These are phyloP conservation scores for Turnix velox DNA, from an alignment of 2,113 vertebrate species.

Conservation along the genomic window DNA sequence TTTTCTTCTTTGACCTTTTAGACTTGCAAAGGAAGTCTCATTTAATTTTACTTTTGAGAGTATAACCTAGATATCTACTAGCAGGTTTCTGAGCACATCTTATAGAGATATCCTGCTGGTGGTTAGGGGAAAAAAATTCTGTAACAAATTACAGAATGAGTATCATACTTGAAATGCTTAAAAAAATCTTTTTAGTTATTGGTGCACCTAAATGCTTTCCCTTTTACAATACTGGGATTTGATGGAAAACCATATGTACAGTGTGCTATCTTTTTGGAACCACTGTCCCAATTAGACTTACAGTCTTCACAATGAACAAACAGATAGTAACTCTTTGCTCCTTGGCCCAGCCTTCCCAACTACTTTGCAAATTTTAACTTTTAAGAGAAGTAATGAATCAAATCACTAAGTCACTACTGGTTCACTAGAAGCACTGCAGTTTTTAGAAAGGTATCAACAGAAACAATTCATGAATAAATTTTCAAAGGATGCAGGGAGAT, in stretches of 20 bases:
- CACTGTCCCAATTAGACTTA: neutral
- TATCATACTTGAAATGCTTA: neutral
- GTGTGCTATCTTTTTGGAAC: neutral
- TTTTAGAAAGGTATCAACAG: neutral
- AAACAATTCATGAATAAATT: neutral
- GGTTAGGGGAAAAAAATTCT: neutral
- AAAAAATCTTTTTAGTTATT: neutral
- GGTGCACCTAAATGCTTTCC: neutral
- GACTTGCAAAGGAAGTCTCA: neutral
- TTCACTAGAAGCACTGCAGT: neutral
- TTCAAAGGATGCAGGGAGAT: neutral
- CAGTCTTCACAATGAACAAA: neutral
- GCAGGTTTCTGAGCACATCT: neutral
- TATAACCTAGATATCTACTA: neutral
- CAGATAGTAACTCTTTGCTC: neutral
- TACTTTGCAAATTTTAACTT: neutral
- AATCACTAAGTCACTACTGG: neutral
- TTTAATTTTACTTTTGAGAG: neutral
- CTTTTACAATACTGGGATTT: neutral
- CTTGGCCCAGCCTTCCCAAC: neutral
- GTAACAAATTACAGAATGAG: neutral
- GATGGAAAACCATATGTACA: neutral
- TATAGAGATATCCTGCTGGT: neutral
- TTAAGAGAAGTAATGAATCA: neutral
- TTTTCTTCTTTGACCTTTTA: neutral